These are phyloP conservation scores for Todus mexicanus DNA, from an alignment of 2,797 vertebrate species.

Conservation along the genomic window DNA sequence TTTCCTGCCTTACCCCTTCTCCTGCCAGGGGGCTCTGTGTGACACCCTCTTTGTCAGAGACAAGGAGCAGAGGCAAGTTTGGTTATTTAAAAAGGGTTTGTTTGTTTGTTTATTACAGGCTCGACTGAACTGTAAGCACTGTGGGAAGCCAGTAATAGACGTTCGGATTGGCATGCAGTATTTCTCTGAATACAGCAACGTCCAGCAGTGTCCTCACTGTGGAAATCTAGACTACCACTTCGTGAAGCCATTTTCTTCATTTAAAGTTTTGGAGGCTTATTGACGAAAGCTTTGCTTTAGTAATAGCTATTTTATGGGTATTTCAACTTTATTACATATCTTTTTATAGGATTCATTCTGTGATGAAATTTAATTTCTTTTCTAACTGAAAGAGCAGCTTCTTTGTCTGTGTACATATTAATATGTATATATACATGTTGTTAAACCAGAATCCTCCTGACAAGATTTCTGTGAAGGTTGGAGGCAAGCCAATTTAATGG, in stretches of 20 bases:
- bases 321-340: conserved; percentile 84
- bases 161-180: conserved; percentile 99
- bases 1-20: neutral
- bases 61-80: neutral
- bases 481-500: conserved; percentile 27
- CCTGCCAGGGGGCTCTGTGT: neutral
- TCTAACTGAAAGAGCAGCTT: conserved; percentile 77
- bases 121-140: conserved; percentile 99
- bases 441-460: conserved; percentile 59
- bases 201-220: conserved; percentile 99
- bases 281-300: conserved; percentile 94
- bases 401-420: conserved; percentile 73
- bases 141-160: conserved; percentile 97
- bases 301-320: conserved; percentile 87
- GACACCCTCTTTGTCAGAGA: neutral
- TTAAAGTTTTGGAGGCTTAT: conserved; percentile 99
- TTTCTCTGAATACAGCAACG: conserved; percentile 99
- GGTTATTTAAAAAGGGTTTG: neutral
- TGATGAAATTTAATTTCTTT: conserved; percentile 76
- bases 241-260: conserved; percentile 99
- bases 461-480: conserved; percentile 51
- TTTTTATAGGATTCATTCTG: conserved; percentile 83
- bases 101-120: conserved; percentile 77
- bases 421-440: conserved; percentile 70
- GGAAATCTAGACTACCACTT: conserved; percentile 99